Percentiles rank a stretch among this genome's conserved stretches.
Evolutionary conservation across 1,140 invertebrate species (phyloP).

Genomic region (Plectrocnemia conspersa): DNA sequence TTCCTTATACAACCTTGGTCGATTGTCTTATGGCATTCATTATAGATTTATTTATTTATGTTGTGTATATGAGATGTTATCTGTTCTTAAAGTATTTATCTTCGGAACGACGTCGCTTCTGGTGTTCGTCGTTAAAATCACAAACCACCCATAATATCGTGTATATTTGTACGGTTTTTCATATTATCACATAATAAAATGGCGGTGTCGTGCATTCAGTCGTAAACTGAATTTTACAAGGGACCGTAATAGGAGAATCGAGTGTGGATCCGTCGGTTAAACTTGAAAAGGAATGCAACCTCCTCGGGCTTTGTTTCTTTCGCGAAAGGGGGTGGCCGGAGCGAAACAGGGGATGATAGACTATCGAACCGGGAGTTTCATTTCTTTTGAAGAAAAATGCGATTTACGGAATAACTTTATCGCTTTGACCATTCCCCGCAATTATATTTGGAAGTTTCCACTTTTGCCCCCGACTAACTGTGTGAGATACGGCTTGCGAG

Average conservation of each 20-base stretch:
- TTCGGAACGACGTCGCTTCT: too few relatives aligned
- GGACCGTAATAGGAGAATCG: not conserved
- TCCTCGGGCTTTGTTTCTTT: conserved; percentile 18
- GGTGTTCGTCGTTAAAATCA: too few relatives aligned
- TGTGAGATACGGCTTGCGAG: not conserved
- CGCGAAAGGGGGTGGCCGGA: conserved; percentile 2
- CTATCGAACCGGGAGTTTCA: conserved; percentile 28
- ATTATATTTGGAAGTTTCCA: conserved; percentile 19
- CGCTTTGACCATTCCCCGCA: conserved; percentile 32
- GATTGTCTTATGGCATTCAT: too few relatives aligned
- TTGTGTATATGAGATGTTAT: too few relatives aligned
- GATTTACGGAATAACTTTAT: conserved; percentile 35
- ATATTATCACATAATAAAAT: too few relatives aligned
- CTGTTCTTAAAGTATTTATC: too few relatives aligned
- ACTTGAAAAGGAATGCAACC: conserved; percentile 21
- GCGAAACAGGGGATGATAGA: conserved; percentile 20
- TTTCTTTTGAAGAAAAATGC: conserved; percentile 35
- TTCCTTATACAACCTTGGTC: too few relatives aligned
- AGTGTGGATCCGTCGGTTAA: conserved; percentile 7
- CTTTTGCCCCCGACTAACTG: not conserved
- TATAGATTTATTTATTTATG: too few relatives aligned
- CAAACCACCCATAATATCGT: too few relatives aligned
- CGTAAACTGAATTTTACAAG: conserved; percentile 22
- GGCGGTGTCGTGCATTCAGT: conserved; percentile 5
- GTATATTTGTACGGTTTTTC: too few relatives aligned